Conservation (phyloP, 2,797 vertebrate species). For the Epinephelus awoara region DNA sequence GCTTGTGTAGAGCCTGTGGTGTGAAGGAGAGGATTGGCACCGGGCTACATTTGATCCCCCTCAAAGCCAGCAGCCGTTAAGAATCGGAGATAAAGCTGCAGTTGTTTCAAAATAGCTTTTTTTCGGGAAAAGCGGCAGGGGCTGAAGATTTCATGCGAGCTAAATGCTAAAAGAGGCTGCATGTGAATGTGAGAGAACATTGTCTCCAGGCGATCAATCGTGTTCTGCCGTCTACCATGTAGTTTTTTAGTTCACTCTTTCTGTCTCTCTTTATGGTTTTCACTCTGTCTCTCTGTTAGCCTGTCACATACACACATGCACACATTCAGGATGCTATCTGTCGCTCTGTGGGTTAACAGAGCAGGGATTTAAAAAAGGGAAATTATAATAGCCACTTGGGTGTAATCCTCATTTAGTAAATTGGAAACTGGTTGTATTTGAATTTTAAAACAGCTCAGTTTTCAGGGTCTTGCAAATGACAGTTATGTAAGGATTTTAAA, state of each 20-base stretch:
- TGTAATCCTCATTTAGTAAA: slow-evolving; percentile 62
- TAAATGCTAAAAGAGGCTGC: slow-evolving; percentile 46
- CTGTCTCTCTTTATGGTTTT: slow-evolving; percentile 4
- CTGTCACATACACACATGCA: slow-evolving; percentile 27
- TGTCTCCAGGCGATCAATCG: slow-evolving; percentile 55
- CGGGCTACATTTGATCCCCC: slow-evolving; percentile 35
- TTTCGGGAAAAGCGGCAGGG: background rate
- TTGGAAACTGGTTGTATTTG: slow-evolving; percentile 50
- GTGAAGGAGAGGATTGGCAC: slow-evolving; percentile 36
- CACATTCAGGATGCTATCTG: slow-evolving; percentile 36
- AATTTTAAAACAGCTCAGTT: slow-evolving; percentile 45
- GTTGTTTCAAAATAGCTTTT: slow-evolving; percentile 68
- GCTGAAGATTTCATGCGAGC: slow-evolving; percentile 42
- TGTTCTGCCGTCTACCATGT: slow-evolving; percentile 25
- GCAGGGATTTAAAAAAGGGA: slow-evolving; percentile 59
- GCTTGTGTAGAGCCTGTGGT: slow-evolving; percentile 29
- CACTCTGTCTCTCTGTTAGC: slow-evolving; percentile 4
- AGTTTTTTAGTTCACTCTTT: slow-evolving; percentile 34
- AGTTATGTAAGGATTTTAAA: slow-evolving; percentile 40
- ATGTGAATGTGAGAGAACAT: slow-evolving; percentile 48
- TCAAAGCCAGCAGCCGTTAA: slow-evolving; percentile 64
- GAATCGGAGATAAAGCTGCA: slow-evolving; percentile 68
- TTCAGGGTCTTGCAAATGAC: slow-evolving; percentile 37
- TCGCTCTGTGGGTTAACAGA: slow-evolving; percentile 36
- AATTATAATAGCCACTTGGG: slow-evolving; percentile 62